Percentiles rank a stretch among this genome's conserved stretches.
Evolutionary conservation across 23 tunicate species (phyloP).

Genomic region (Pegea sp.): DNA sequence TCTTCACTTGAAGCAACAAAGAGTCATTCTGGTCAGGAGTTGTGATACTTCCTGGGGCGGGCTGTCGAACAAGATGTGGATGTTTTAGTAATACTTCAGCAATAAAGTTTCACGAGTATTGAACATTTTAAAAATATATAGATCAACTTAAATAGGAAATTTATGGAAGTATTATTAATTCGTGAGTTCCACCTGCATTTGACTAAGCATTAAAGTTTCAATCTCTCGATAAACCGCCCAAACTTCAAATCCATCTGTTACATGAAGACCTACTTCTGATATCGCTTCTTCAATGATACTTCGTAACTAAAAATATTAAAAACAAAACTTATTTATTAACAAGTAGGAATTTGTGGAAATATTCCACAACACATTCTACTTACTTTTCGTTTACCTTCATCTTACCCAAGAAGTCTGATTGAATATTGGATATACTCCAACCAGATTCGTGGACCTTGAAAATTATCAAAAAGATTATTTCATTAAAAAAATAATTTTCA

Average conservation of each 20-base stretch:
- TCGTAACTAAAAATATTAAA: constrained; percentile 9
- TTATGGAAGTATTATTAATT: too few species aligned
- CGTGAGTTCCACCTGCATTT: constrained; percentile 76
- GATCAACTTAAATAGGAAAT: too few species aligned
- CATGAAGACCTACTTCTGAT: constrained; percentile 54
- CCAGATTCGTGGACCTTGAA: constrained; percentile 74
- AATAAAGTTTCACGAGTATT: too few species aligned
- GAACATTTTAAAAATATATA: too few species aligned
- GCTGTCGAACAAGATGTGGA: too few species aligned
- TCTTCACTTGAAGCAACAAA: constrained; percentile 12
- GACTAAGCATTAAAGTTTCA: constrained; percentile 47
- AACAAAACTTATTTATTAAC: neutral
- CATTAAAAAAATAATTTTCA: neutral
- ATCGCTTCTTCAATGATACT: constrained; percentile 25
- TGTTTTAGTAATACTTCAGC: too few species aligned
- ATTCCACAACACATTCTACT: too few species aligned
- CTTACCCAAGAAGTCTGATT: constrained; percentile 33
- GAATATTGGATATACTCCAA: constrained; percentile 83
- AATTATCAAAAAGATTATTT: neutral
- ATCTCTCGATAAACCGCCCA: constrained; percentile 91
- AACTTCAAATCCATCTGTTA: constrained; percentile 29
- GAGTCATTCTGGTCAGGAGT: constrained; percentile 33
- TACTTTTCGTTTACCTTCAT: constrained; percentile 41
- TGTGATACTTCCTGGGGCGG: constrained; percentile 45
- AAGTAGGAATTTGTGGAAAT: too few species aligned